Percentiles rank a stretch among this genome's conserved stretches.
Evolutionary conservation across 2,113 vertebrate species (phyloP).

Genomic region (Chamaetylas fuelleborni): DNA sequence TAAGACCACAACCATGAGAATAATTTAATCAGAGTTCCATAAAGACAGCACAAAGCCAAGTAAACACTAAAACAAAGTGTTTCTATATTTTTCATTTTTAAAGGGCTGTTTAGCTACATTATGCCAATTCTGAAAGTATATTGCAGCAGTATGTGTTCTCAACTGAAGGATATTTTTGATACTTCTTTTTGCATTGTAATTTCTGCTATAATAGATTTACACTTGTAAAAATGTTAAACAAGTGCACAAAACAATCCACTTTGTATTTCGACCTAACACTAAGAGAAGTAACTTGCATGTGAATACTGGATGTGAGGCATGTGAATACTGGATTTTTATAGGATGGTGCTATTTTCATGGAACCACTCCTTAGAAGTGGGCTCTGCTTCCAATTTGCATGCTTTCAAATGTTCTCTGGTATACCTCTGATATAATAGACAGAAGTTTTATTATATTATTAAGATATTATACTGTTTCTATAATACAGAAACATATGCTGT

Average conservation of each 20-base stretch:
- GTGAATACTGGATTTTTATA: not conserved
- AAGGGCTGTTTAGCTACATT: not conserved
- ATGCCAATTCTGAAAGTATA: not conserved
- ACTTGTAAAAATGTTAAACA: not conserved
- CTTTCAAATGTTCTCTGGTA: not conserved
- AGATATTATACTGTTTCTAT: not conserved
- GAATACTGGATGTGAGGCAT: not conserved
- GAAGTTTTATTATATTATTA: not conserved
- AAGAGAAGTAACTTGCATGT: not conserved
- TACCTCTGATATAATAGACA: not conserved
- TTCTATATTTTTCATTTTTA: not conserved
- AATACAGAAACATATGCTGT: not conserved
- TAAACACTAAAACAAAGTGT: not conserved
- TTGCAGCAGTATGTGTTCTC: not conserved
- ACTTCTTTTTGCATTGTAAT: not conserved
- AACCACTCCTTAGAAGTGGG: not conserved
- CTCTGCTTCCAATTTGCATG: not conserved
- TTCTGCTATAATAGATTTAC: not conserved
- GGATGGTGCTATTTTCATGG: not conserved
- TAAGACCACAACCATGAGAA: not conserved
- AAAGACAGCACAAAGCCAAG: not conserved
- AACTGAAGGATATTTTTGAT: not conserved
- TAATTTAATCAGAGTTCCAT: not conserved
- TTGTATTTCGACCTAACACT: not conserved
- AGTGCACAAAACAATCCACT: not conserved